Evolutionary conservation across 2,888 invertebrate genomes (phyloP), one percentile per base, ranked within the genome.

Genomic region (Amphipoea lucens): DNA sequence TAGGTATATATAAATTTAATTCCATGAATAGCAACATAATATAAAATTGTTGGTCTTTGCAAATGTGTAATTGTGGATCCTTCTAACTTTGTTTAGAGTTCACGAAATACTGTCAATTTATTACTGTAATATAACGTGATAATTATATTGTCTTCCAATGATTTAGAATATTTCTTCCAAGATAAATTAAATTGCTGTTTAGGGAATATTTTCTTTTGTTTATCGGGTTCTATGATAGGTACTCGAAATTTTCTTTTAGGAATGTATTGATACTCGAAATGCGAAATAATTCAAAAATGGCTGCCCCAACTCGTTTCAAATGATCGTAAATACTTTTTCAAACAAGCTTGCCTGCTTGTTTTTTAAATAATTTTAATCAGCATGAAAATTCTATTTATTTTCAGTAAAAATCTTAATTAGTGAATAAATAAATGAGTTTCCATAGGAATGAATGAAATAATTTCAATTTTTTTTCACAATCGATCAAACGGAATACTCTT

Each of bases 81-180:
- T 40, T 29, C 17, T 71, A 36, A 54, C 17, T 81, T 72, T 42
- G 5, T 40, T 62, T 62, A 51, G 62, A 40, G n/a, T 76, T 68
- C 60, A 66, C 60, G 29, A 66, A 77, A 70, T 76, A 65, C 73
- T 81, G 87, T 87, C 87, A 87, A 87, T 85, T 87, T 57, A 76
- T 65, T 67, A 79, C 45, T 79, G 40, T 76, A 67, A 57, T 42
- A 48, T 74, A 79, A 80, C 57, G 89, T 87, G 87, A 87, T 85
- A 85, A 29, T 76, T 78, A 77, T 66, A 81, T 74, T 83, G 88
- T 87, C 88, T 88, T 88, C 89, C 89, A 85, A 73, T 77, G 60
- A 63, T 48, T 79, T 65, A 54, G 78, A 77, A 76, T 78, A 76
- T 78, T 80, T 74, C 66, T 76, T 78, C 74, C 17, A 70, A 42